These are phyloP conservation scores for Dipodomys merriami DNA, from an alignment of 2,113 vertebrate species.

Conservation along the genomic window DNA sequence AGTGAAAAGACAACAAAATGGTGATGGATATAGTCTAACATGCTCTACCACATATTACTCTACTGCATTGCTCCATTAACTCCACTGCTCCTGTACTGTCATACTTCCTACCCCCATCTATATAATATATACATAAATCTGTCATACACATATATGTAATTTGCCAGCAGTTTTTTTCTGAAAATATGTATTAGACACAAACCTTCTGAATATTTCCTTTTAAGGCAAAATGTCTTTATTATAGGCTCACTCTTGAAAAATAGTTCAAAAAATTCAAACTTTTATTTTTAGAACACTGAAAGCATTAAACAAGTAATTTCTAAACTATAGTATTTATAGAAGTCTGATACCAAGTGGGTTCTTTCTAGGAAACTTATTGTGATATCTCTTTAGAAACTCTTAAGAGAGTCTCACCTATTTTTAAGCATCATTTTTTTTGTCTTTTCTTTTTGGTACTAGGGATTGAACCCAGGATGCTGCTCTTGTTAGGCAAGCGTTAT, in stretches of 20 bases:
- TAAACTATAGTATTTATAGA: not conserved
- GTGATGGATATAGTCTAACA: not conserved
- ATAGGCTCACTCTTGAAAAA: slow-evolving; percentile 1
- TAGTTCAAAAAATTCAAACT: not conserved
- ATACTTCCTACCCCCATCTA: not conserved
- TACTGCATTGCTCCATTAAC: not conserved
- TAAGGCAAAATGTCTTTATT: slow-evolving; percentile 15
- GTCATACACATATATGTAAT: not conserved
- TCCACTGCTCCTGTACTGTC: not conserved
- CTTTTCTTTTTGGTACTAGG: too few relatives aligned
- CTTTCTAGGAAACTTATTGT: not conserved
- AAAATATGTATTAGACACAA: not conserved
- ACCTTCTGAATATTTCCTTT: not conserved
- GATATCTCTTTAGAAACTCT: slow-evolving; percentile 2
- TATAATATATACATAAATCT: too few relatives aligned
- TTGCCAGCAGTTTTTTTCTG: not conserved
- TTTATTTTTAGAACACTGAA: slow-evolving; percentile 20
- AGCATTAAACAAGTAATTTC: not conserved
- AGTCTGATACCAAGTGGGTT: not conserved
- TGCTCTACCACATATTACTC: not conserved
- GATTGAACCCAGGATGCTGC: too few relatives aligned
- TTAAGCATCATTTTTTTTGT: too few relatives aligned
- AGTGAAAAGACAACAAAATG: not conserved
- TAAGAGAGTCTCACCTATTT: not conserved
- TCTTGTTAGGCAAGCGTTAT: too few relatives aligned